Conservation (phyloP, 2,113 vertebrate species). For the Ivindomyrus marchei region DNA sequence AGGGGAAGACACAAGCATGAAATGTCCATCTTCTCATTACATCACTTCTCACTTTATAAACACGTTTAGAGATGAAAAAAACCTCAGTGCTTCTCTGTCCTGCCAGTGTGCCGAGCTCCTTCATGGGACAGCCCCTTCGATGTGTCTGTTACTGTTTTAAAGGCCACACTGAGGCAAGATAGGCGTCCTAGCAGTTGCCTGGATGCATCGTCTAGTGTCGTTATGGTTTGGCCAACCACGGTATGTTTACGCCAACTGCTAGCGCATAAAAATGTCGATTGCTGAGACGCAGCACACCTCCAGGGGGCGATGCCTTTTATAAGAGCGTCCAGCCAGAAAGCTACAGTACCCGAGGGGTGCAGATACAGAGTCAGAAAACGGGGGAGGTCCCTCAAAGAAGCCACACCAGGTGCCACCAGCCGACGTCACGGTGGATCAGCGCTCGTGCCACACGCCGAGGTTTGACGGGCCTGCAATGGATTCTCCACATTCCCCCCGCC, state of each 20-base stretch:
- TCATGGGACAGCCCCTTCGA: background rate
- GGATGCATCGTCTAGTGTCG: background rate
- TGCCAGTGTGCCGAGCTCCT: background rate
- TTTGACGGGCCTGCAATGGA: constrained; percentile 24
- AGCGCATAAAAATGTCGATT: background rate
- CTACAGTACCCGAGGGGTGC: background rate
- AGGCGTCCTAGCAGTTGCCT: background rate
- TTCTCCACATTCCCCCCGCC: constrained; percentile 4
- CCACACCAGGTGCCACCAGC: background rate
- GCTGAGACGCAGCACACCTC: background rate
- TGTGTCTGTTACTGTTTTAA: background rate
- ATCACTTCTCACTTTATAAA: constrained; percentile 40
- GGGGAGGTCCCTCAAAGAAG: background rate
- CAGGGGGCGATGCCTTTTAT: background rate
- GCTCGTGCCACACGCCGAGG: background rate
- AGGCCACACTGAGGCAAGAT: background rate
- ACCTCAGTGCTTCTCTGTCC: constrained; percentile 26
- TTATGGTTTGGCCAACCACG: background rate
- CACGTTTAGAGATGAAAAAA: constrained; percentile 31
- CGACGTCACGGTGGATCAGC: constrained; percentile 10
- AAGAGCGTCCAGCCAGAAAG: background rate
- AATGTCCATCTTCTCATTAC: constrained; percentile 50
- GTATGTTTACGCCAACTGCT: background rate
- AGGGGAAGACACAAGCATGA: constrained; percentile 43
- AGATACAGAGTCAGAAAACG: background rate